A percentile compares a stretch with the other conserved stretches of the same genome.
Conservation (phyloP, 2,113 vertebrate species). For the Heterocephalus glaber region DNA sequence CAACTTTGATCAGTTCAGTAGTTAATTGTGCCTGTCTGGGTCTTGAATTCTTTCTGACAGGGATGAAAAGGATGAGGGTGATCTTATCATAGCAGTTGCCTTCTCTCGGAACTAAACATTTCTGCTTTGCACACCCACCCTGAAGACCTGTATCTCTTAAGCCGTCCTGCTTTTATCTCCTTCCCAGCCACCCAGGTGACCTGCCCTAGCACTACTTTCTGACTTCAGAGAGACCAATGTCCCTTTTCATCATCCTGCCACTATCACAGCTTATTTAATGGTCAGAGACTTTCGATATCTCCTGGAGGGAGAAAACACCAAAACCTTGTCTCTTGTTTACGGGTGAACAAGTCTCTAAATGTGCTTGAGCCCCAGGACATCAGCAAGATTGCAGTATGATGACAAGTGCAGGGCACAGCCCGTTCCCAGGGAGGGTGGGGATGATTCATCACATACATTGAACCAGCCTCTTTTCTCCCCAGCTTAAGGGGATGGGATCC, state of each 20-base stretch:
- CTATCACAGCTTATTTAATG: background rate
- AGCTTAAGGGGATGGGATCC: background rate
- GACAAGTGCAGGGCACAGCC: conserved; percentile 14
- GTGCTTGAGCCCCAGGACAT: conserved; percentile 38
- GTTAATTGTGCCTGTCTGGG: background rate
- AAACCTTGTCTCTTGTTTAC: background rate
- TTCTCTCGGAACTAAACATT: background rate
- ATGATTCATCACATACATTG: conserved; percentile 40
- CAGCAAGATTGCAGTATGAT: conserved; percentile 45
- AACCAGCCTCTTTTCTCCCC: conserved; percentile 57
- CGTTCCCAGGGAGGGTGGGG: conserved; percentile 47
- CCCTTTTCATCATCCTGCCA: background rate
- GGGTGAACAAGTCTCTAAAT: conserved; percentile 37
- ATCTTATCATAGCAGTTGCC: background rate
- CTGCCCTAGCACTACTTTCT: background rate
- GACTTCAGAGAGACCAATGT: conserved; percentile 31
- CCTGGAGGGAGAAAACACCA: background rate
- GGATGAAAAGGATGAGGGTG: background rate
- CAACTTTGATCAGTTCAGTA: background rate
- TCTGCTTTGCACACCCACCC: background rate
- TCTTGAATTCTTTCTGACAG: background rate
- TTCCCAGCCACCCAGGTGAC: background rate
- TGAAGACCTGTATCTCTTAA: conserved; percentile 40
- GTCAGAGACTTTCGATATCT: background rate
- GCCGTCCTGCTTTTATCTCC: conserved; percentile 1